A percentile compares a stretch with the other conserved stretches of the same genome.
Evolutionary conservation across 2,113 vertebrate species (phyloP).

Genomic region (Candoia aspera): DNA sequence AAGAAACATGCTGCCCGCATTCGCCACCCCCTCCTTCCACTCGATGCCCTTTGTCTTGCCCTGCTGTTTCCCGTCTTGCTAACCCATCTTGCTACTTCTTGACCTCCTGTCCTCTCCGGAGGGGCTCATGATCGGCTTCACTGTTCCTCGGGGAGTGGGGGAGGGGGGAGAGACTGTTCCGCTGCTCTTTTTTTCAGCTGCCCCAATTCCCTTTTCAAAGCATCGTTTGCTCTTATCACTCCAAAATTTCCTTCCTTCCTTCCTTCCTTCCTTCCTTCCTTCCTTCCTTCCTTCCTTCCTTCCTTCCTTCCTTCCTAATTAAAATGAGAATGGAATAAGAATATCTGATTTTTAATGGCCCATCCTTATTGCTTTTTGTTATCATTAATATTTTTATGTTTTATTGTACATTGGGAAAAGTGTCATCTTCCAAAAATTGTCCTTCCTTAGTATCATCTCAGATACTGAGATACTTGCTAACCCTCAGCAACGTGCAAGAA

Average conservation of each 20-base stretch:
- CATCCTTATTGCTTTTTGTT: no score
- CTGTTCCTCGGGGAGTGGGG: neutral
- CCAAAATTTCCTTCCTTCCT: constrained; percentile 41
- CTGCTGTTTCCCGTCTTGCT: constrained; percentile 81
- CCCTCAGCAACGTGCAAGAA: no score
- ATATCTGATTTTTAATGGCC: no score
- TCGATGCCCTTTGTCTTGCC: constrained; percentile 85
- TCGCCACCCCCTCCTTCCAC: constrained; percentile 81
- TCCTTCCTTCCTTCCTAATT: neutral
- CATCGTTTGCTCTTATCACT: constrained; percentile 34
- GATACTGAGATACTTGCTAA: no score
- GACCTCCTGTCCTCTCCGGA: constrained; percentile 76
- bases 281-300: neutral
- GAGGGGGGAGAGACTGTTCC: constrained; percentile 47
- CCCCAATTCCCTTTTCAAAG: constrained; percentile 60
- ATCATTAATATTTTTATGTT: no score
- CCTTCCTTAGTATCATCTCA: no score
- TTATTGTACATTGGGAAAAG: no score
- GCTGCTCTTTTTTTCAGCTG: constrained; percentile 29
- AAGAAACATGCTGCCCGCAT: constrained; percentile 86
- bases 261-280: no score
- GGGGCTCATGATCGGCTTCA: constrained; percentile 51
- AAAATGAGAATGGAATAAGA: no score
- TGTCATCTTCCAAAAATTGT: no score
- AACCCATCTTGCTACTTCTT: constrained; percentile 82